Base-by-base conservation (phyloP, 2,888 invertebrate species). In the Oxyteleia sp. region DNA sequence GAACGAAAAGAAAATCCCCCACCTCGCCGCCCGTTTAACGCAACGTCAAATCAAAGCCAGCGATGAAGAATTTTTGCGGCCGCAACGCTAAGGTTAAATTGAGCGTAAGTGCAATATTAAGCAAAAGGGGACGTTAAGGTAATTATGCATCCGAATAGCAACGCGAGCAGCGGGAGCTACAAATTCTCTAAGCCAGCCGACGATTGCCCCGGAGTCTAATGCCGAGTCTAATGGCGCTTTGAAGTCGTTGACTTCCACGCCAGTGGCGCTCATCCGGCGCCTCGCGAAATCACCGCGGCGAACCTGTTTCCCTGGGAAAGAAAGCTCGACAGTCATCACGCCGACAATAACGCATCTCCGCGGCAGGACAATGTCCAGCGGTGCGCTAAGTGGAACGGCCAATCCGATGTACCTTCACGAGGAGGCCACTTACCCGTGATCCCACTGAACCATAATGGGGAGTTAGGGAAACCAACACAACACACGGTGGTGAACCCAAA, bases 351-450 rank as follows among this genome's bases (percentile, higher is more conserved):
- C 47, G 53, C 41, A 59, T 68, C 41, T 66, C 59, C 26, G 68
- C 59, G 68, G 82, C 75, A 87, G 87, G 83, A 88, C 84, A 84
- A 87, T 86, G 87, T 88, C 87, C 91, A 89, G 82, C 89, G 85
- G 83, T 86, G 86, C 87, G 86, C 85, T 90, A 87, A 90, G 88
- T 88, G 89, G 88, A 89, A 89, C 89, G 87, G 66, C 69, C 61
- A 51, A 64, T 79, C 78, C 78, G 66, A 83, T 83, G 59, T 85
- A 86, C 72, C 80, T 68, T 79, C 57, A 64, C 53, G 75, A 69
- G 61, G 72, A 80, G 75, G 75, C 66, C 68, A 83, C 83, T 75
- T 55, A 49, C 49, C 59, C 47, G 68, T 41, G 43, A 23, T 23
- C 13, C 13, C 38, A 32, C 38, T 59, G 8, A 32, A 8, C 32